These are phyloP conservation scores for Trichopria drosophilae DNA, from an alignment of 2,888 invertebrate genomes.

Conservation along the genomic window DNA sequence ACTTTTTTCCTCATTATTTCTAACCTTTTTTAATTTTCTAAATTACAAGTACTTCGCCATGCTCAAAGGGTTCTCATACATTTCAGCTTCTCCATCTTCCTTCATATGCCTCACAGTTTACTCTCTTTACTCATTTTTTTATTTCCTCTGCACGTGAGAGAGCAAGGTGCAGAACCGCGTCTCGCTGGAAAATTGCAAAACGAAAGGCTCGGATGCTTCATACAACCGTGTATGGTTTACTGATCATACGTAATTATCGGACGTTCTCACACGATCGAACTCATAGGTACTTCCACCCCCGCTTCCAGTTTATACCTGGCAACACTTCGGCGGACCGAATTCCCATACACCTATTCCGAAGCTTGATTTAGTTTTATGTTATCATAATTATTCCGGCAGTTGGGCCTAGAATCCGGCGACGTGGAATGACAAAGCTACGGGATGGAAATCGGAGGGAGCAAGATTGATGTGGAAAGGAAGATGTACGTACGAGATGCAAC, in stretches of 20 bases:
- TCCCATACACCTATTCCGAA: slow-evolving; percentile 31
- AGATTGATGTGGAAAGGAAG: slow-evolving; percentile 23
- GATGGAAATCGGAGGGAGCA: slow-evolving; percentile 14
- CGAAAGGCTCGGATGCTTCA: slow-evolving; percentile 33
- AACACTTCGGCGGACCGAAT: slow-evolving; percentile 27
- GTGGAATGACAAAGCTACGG: no score
- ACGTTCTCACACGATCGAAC: slow-evolving; percentile 37
- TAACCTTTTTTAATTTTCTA: no score
- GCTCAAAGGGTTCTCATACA: no score
- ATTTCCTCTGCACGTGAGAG: slow-evolving; percentile 10
- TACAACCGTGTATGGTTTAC: slow-evolving; percentile 41
- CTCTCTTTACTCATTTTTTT: slow-evolving; percentile 5
- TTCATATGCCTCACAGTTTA: slow-evolving; percentile 17
- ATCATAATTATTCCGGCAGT: slow-evolving; percentile 39
- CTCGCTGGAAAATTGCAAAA: slow-evolving; percentile 35
- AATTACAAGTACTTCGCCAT: no score
- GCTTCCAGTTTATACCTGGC: slow-evolving; percentile 7
- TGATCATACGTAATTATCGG: slow-evolving; percentile 50
- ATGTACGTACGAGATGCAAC: slow-evolving; percentile 16
- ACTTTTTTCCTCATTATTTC: no score
- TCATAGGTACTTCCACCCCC: slow-evolving; percentile 9
- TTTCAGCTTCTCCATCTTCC: no score
- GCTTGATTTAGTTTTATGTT: slow-evolving; percentile 40
- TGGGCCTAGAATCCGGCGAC: no score
- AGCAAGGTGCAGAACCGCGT: slow-evolving; percentile 16